These are phyloP conservation scores for Psilopogon haemacephalus DNA, from an alignment of 2,113 vertebrate species.

Conservation along the genomic window DNA sequence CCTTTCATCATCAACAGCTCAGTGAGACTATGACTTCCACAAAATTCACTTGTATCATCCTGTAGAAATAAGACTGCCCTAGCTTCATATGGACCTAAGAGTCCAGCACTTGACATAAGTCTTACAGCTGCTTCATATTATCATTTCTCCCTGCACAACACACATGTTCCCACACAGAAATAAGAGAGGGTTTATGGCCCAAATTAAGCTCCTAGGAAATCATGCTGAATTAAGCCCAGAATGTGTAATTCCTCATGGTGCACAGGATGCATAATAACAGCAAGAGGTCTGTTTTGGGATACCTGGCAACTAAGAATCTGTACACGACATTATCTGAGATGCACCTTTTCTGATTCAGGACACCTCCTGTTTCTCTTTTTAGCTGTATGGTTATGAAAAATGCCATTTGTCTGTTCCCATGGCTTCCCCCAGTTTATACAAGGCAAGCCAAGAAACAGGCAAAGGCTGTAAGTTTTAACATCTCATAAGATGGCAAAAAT, in stretches of 20 bases:
- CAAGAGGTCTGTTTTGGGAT: background rate
- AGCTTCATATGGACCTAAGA: background rate
- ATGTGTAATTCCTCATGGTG: background rate
- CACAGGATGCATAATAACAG: background rate
- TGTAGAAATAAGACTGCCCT: background rate
- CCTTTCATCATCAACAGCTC: background rate
- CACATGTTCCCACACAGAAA: background rate
- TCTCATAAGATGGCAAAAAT: constrained; percentile 3
- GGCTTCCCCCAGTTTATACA: background rate
- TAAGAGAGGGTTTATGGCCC: background rate
- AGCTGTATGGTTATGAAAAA: background rate
- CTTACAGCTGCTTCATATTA: background rate
- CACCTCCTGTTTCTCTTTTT: background rate
- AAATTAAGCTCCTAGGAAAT: background rate
- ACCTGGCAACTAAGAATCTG: background rate
- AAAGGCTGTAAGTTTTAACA: background rate
- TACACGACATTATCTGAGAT: background rate
- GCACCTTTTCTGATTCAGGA: background rate
- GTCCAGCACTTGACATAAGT: background rate
- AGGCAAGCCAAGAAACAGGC: background rate
- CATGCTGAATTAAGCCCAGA: background rate
- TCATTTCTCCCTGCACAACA: background rate
- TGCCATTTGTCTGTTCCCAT: background rate
- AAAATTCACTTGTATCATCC: accelerated
- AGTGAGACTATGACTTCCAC: background rate